Conservation (phyloP, 2,113 vertebrate species). For the Lycaon pictus region DNA sequence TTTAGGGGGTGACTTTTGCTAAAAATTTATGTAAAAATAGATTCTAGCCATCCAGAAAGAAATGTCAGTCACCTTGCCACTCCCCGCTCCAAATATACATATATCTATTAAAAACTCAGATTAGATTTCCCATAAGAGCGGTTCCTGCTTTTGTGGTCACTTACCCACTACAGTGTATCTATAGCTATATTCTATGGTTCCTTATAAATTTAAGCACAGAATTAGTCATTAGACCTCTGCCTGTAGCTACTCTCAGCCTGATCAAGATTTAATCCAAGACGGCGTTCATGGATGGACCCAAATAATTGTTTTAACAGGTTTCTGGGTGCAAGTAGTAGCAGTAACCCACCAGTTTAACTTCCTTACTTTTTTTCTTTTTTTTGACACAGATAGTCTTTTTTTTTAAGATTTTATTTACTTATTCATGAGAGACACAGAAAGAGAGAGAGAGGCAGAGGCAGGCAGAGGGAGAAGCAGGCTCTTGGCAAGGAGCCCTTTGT, state of each 20-base stretch:
- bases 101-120: neutral
- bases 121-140: neutral
- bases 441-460: too few relatives aligned
- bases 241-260: neutral
- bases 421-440: too few relatives aligned
- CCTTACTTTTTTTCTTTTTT: neutral
- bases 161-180: too few relatives aligned
- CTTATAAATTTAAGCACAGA: slow-evolving; percentile 32
- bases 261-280: neutral
- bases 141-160: neutral
- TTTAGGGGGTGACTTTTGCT: neutral
- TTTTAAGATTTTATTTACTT: too few relatives aligned
- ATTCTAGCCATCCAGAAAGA: neutral
- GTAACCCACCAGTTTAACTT: neutral
- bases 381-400: too few relatives aligned
- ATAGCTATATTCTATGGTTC: neutral
- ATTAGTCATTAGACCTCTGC: neutral
- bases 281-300: neutral
- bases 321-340: neutral
- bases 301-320: neutral
- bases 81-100: neutral
- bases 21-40: neutral
- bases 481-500: too few relatives aligned
- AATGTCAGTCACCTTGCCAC: neutral
- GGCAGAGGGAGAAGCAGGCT: too few relatives aligned